Evolutionary conservation across 2,888 invertebrate genomes (phyloP).

Genomic region (Limnephilus lunatus): DNA sequence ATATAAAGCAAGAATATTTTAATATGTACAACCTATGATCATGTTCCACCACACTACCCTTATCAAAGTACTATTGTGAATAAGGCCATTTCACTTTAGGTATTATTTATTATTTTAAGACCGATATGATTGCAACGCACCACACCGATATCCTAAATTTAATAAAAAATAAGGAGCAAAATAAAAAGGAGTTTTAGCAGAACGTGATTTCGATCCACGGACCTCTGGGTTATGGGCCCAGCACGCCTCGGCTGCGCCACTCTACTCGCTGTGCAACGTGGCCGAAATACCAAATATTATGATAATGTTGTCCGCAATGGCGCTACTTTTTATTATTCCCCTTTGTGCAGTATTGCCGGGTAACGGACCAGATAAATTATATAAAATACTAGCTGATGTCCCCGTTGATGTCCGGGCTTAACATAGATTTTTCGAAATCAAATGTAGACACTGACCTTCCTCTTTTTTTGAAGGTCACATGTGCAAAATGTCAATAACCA

Average conservation of each 20-base stretch:
- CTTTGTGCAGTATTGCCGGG: neutral
- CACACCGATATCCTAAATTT: neutral
- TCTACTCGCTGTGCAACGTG: slow-evolving; percentile 77
- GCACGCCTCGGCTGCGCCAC: slow-evolving; percentile 91
- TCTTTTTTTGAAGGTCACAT: too few species aligned
- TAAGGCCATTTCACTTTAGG: too few species aligned
- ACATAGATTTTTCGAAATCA: too few species aligned
- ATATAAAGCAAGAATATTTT: too few species aligned
- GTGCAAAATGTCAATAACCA: too few species aligned
- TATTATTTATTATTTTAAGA: neutral
- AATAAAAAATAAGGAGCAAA: neutral
- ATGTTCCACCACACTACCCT: too few species aligned
- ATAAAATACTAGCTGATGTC: too few species aligned
- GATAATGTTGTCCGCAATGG: slow-evolving; percentile 16
- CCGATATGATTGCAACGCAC: neutral
- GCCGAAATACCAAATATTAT: neutral
- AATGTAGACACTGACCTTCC: too few species aligned
- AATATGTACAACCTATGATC: too few species aligned
- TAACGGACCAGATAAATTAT: neutral
- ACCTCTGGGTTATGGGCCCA: slow-evolving; percentile 94
- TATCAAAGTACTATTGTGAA: too few species aligned
- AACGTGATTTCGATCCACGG: slow-evolving; percentile 94
- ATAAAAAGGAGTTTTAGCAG: slow-evolving; percentile 76
- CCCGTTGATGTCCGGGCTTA: too few species aligned
- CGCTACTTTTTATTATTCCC: neutral